phyloP scores from a whole-genome alignment of 2,888 invertebrate genomes.

The Noctua pronuba region DNA sequence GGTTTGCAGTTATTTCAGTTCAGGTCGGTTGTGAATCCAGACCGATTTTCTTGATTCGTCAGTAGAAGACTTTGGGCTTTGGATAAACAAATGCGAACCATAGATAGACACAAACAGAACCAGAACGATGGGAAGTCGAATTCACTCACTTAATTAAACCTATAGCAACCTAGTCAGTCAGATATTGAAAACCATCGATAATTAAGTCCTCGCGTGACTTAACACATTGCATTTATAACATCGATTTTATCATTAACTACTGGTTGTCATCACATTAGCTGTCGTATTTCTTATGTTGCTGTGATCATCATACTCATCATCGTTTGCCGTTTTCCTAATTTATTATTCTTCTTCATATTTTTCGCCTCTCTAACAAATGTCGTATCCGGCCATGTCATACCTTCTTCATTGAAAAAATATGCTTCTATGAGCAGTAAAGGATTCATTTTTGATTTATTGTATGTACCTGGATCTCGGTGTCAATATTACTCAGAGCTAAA shows the following conservation, averaged over 20 bases:
- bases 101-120: conserved; percentile 1
- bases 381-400: not conserved
- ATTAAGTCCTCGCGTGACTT: conserved; percentile 55
- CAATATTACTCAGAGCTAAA: not conserved
- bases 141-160: not conserved
- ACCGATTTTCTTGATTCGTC: not conserved
- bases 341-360: not conserved
- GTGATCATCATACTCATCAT: not conserved
- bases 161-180: not conserved
- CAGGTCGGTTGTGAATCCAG: not conserved
- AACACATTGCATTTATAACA: conserved; percentile 27
- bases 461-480: not conserved
- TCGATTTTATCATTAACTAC: conserved; percentile 50
- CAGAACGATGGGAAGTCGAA: not conserved
- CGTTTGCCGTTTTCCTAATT: not conserved
- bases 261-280: conserved; percentile 4
- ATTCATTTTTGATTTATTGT: not conserved
- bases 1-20: not conserved
- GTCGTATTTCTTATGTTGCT: not conserved
- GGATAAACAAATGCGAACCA: not conserved
- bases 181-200: conserved; percentile 9
- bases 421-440: not conserved
- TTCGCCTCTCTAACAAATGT: not conserved
- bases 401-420: not conserved
- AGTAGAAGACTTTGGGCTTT: not conserved